Percentiles rank a stretch among this genome's conserved stretches.
Evolutionary conservation across 2,797 vertebrate species (phyloP).

Genomic region (Gallirallus australis): DNA sequence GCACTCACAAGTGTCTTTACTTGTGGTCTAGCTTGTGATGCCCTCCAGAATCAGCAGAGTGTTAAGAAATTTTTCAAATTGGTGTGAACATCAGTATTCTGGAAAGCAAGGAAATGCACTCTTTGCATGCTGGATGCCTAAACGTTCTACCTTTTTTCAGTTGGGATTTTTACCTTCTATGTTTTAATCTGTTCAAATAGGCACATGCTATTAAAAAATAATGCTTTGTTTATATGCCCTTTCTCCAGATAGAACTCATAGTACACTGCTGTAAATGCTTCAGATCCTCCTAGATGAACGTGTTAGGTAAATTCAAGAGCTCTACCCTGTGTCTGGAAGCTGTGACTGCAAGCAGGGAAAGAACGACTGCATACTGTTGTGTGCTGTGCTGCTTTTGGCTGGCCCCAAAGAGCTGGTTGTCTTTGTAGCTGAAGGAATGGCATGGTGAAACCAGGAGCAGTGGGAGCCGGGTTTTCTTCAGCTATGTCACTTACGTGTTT

Average conservation of each 20-base stretch:
- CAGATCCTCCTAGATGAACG: background rate
- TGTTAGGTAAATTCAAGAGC: background rate
- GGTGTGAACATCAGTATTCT: background rate
- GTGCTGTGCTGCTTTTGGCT: background rate
- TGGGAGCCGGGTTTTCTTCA: background rate
- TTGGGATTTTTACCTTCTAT: background rate
- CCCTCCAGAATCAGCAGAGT: background rate
- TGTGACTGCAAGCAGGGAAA: background rate
- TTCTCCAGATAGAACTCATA: background rate
- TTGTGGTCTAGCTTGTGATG: background rate
- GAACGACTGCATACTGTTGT: rapidly evolving
- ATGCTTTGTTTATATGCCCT: background rate
- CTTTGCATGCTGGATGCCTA: background rate
- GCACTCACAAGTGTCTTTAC: background rate
- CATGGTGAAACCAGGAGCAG: background rate
- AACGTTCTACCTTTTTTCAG: background rate
- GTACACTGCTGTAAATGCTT: background rate
- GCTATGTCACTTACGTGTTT: background rate
- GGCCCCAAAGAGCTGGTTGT: background rate
- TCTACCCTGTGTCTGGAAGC: background rate
- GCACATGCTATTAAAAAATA: background rate
- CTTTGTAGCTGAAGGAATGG: background rate
- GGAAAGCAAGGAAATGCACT: background rate
- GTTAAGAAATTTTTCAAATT: background rate
- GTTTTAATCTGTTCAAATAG: background rate